Evolutionary conservation across 2,113 vertebrate species (phyloP), one percentile per base, ranked within the genome.

Genomic region (Pteronura brasiliensis): DNA sequence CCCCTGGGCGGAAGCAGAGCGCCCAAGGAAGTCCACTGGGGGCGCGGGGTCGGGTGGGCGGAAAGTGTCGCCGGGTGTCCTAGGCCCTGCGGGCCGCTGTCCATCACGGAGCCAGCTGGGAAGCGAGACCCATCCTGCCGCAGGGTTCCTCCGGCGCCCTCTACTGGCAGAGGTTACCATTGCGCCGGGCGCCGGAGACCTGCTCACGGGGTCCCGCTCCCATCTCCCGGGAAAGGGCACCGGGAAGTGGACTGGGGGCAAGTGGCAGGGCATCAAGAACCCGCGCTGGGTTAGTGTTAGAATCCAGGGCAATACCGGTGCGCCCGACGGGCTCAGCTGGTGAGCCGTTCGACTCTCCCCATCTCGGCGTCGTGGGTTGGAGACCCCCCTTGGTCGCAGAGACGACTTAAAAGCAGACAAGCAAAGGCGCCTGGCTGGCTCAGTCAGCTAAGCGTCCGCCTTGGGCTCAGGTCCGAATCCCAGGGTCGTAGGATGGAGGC

Each of bases 201-300:
- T 0, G n/a, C 31, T 77, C 0, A 0, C 4, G 1, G 17, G n/a
- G 52, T 39, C 59, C 34, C 9, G 21, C 36, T 42, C 44, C 67
- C 14, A 3, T 0, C 3, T n/a, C 65, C 3, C 17, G 2, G 1
- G 44, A 27, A 81, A 1, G 47, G 13, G 31, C n/a, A 42, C 4
- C 6, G 3, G 34, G 18, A 49, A 2, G 23, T 1, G 18, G 31
- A 1, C 42, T 7, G 21, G 85, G 9, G 49, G 42, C 4, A 1
- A 12, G 36, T 79, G 27, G 31, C 57, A 4, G 3, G 2, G 4
- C 21, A 1, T 1, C 11, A 74, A 47, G 61, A 92, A 20, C 9
- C 0, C 39, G 47, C 6, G 1, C 74, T 2, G 14, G 52, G 34
- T 29, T 18, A 2, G 7, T 31, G 59, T 59, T 59, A 72, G 81